phyloP scores from a whole-genome alignment of 2,797 vertebrate species.

The Molossus alvarezi region DNA sequence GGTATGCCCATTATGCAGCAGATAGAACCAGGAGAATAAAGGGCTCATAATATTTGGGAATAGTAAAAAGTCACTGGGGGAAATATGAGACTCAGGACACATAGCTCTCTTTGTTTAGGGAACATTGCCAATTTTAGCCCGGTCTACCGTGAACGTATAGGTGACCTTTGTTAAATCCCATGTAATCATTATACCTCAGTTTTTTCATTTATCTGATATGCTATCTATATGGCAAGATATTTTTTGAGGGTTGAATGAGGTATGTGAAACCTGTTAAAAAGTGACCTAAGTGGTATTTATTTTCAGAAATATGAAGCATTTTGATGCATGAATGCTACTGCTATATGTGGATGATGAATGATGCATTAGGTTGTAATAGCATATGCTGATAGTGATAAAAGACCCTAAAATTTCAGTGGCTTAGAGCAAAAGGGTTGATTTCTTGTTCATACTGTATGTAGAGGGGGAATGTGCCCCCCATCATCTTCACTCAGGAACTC shows the following conservation, averaged over 20 bases:
- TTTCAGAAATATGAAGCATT: neutral
- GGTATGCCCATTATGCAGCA: neutral
- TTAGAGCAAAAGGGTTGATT: neutral
- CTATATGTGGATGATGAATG: conserved; percentile 9
- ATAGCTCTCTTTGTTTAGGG: neutral
- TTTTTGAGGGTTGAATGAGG: neutral
- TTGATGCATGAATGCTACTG: neutral
- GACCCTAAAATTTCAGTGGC: neutral
- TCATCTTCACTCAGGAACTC: neutral
- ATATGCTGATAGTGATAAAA: neutral
- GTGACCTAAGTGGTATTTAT: neutral
- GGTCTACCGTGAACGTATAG: neutral
- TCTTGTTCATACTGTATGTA: neutral
- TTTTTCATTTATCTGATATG: neutral
- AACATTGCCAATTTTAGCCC: neutral
- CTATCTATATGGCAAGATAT: neutral
- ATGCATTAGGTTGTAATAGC: neutral
- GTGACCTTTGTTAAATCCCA: neutral
- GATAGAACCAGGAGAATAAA: neutral
- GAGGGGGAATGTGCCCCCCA: neutral
- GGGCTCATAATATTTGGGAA: neutral
- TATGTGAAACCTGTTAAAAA: conserved; percentile 14
- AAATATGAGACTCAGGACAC: neutral
- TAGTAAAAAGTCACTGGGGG: neutral
- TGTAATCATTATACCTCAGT: neutral